Conservation (phyloP, 2,113 vertebrate species). For the Loxodonta africana region DNA sequence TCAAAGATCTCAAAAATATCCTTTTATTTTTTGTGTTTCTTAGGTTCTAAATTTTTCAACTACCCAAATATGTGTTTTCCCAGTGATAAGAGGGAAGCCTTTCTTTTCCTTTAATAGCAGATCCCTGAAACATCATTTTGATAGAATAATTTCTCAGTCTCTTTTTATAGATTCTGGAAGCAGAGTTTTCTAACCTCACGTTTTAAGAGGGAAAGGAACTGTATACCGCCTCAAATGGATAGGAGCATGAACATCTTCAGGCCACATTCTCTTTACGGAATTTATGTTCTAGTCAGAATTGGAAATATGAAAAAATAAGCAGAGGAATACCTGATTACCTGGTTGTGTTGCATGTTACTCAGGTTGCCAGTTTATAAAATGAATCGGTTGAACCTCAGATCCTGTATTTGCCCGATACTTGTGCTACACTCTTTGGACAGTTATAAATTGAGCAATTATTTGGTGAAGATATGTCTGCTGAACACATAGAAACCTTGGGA, state of each 20-base stretch:
- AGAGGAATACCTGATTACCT: not conserved
- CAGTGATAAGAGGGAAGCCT: not conserved
- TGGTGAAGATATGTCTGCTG: not conserved
- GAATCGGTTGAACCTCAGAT: not conserved
- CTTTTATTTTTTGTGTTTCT: not conserved
- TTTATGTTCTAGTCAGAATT: not conserved
- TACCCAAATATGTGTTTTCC: not conserved
- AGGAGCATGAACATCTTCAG: not conserved
- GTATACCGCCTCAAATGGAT: not conserved
- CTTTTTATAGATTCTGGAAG: not conserved
- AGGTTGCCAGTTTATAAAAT: not conserved
- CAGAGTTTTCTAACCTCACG: not conserved
- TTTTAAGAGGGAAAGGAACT: conserved; percentile 15
- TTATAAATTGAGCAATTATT: conserved; percentile 4
- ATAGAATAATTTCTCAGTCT: not conserved
- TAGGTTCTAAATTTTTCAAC: not conserved
- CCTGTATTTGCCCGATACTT: not conserved
- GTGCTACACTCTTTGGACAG: not conserved
- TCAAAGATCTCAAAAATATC: not conserved
- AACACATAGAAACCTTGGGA: not conserved
- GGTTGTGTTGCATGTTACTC: not conserved
- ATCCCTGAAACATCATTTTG: not conserved
- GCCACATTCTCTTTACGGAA: not conserved
- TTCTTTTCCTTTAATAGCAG: not conserved
- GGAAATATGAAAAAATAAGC: not conserved